A percentile compares a stretch with the other conserved stretches of the same genome.
phyloP scores from a whole-genome alignment of 2,113 vertebrate genomes.

The Piprites chloris region DNA sequence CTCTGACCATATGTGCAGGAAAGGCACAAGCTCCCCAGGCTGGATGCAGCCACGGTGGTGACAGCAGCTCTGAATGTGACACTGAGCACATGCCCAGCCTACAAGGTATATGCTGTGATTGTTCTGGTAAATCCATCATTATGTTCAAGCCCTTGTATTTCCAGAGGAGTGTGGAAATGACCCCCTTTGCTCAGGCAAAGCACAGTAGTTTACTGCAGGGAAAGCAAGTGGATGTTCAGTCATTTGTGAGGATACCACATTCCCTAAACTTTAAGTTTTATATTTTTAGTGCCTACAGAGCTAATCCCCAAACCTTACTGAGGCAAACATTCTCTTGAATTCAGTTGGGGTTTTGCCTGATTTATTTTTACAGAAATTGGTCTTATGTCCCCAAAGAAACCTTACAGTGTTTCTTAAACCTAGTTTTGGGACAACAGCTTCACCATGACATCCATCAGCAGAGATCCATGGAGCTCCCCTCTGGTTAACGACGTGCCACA shows the following conservation, averaged over 20 bases:
- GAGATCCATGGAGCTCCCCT: background rate
- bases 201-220: background rate
- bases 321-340: background rate
- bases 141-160: background rate
- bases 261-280: background rate
- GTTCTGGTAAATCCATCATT: conserved; percentile 11
- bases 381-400: background rate
- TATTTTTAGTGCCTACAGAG: background rate
- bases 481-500: accelerated
- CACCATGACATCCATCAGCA: background rate
- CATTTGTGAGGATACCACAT: background rate
- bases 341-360: background rate
- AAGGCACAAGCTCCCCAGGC: background rate
- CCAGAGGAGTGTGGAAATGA: background rate
- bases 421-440: background rate
- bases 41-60: background rate
- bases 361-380: background rate
- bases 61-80: conserved; percentile 17
- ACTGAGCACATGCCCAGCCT: conserved; percentile 16
- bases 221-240: background rate
- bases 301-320: background rate
- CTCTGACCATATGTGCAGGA: conserved; percentile 15
- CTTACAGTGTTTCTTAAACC: background rate
- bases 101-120: background rate
- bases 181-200: background rate